Evolutionary conservation across 2,888 invertebrate genomes (phyloP).

Genomic region (Pedicia rivosa): DNA sequence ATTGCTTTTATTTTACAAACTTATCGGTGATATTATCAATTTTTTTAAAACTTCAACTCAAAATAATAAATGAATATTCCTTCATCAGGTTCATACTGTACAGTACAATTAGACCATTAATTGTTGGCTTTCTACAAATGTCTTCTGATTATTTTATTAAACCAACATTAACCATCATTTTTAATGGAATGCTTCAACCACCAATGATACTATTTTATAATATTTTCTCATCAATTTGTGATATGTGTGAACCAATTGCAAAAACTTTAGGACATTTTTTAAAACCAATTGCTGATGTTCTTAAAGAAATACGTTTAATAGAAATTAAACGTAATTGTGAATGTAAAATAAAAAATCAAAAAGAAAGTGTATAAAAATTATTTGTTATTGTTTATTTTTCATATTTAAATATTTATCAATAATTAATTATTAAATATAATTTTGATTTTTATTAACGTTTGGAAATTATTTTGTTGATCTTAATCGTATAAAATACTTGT

Average conservation of each 20-base stretch:
- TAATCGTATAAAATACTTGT: too few relatives aligned
- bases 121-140: slow-evolving; percentile 43
- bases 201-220: slow-evolving; percentile 46
- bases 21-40: slow-evolving; percentile 21
- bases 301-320: slow-evolving; percentile 17
- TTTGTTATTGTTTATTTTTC: too few relatives aligned
- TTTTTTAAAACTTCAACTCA: too few relatives aligned
- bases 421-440: too few relatives aligned
- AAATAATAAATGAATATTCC: too few relatives aligned
- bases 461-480: too few relatives aligned
- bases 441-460: too few relatives aligned
- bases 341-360: too few relatives aligned
- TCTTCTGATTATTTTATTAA: slow-evolving; percentile 50
- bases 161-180: slow-evolving; percentile 43
- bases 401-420: too few relatives aligned
- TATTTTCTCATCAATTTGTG: slow-evolving; percentile 40
- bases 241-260: slow-evolving; percentile 43
- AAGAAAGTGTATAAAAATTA: too few relatives aligned
- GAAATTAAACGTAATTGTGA: slow-evolving; percentile 1
- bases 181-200: slow-evolving; percentile 51
- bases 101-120: slow-evolving; percentile 39
- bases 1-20: slow-evolving; percentile 43
- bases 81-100: slow-evolving; percentile 35
- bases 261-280: slow-evolving; percentile 34
- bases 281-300: slow-evolving; percentile 21